Evolutionary conservation across 2,797 vertebrate genomes (phyloP).

Genomic region (Champsocephalus esox): DNA sequence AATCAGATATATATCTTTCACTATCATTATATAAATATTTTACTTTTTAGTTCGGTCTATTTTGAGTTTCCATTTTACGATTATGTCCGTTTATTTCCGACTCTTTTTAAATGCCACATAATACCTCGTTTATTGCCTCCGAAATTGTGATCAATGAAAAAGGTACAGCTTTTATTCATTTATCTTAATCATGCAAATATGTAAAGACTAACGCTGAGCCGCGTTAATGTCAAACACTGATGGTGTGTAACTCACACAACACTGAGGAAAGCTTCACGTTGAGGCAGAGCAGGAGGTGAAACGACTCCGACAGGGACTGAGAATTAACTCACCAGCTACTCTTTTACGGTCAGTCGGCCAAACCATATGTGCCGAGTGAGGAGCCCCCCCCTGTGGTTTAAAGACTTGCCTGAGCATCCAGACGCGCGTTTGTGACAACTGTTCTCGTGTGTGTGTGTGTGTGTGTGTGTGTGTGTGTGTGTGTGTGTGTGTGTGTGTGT

Average conservation of each 20-base stretch:
- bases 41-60: too few relatives aligned
- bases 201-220: neutral
- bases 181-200: neutral
- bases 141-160: too few relatives aligned
- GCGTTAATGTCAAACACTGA: neutral
- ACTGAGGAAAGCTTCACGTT: neutral
- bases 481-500: neutral
- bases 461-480: neutral
- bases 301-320: neutral
- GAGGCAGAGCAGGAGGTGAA: slow-evolving; percentile 11
- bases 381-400: neutral
- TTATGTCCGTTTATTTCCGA: too few relatives aligned
- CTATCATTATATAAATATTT: too few relatives aligned
- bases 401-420: slow-evolving; percentile 7
- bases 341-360: neutral
- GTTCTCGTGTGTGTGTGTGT: neutral
- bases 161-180: too few relatives aligned
- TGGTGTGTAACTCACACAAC: neutral
- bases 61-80: too few relatives aligned
- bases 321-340: neutral
- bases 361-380: slow-evolving; percentile 18
- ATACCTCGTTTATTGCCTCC: too few relatives aligned
- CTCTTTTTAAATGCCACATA: too few relatives aligned
- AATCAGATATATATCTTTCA: too few relatives aligned
- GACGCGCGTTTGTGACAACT: neutral